Conservation (phyloP, 2,888 invertebrate genomes). For the Platerodrilus igneus region DNA sequence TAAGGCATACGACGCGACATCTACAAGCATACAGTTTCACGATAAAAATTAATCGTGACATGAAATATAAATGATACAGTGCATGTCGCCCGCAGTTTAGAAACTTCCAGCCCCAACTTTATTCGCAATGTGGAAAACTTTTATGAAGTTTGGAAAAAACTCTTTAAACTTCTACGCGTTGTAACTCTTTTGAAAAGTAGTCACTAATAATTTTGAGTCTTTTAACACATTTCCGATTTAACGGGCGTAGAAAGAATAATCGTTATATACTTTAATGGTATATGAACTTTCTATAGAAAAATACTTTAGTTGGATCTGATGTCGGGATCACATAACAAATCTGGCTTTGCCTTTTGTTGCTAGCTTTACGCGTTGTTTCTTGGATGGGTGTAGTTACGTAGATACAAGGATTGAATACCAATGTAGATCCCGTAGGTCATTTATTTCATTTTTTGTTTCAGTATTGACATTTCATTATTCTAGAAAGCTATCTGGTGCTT, state of each 20-base stretch:
- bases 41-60: conserved; percentile 29
- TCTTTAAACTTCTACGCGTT: conserved; percentile 23
- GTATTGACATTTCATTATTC: conserved; percentile 35
- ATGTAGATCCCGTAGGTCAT: conserved; percentile 34
- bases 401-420: conserved; percentile 35
- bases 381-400: conserved; percentile 29
- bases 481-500: conserved; percentile 24
- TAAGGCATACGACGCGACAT: too few species aligned
- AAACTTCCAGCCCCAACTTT: conserved; percentile 10
- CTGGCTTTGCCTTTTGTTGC: conserved; percentile 25
- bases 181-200: conserved; percentile 22
- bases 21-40: too few species aligned
- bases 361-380: conserved; percentile 30
- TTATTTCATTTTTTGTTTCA: conserved; percentile 34
- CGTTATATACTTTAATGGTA: too few species aligned
- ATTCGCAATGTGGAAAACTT: too few species aligned
- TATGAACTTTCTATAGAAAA: too few species aligned
- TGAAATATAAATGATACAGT: conserved; percentile 34
- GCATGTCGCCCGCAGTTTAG: conserved; percentile 19
- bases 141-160: conserved; percentile 32
- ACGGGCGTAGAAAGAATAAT: too few species aligned
- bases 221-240: conserved; percentile 28
- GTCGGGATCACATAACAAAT: conserved; percentile 8
- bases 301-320: conserved; percentile 22
- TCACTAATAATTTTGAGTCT: conserved; percentile 29